Base-by-base conservation (phyloP, 2,797 vertebrate species). In the Hyperoplus immaculatus region DNA sequence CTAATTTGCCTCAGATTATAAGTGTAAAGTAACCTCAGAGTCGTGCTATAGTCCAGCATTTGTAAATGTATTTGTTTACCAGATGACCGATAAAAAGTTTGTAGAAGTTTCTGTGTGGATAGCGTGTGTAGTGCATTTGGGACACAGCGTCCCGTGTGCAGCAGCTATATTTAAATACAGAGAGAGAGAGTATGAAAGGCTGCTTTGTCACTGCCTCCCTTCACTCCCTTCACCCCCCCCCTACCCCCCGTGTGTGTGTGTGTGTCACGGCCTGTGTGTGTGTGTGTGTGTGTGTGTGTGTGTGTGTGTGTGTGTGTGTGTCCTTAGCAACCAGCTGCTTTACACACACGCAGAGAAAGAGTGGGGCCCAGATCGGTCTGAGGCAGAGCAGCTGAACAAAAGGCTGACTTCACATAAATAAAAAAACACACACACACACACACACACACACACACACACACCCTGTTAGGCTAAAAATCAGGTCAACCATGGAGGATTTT, bases 161-260 rank as follows among this genome's bases (percentile, higher is more conserved):
- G 84, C 67, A 75, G 90, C 93, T 94, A 94, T 90, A 94, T 94
- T 94, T 95, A 95, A 93, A 95, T 92, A 79, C 65, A 81, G 5
- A 73, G 45, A 72, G 46, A 60, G 43, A 58, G 45, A 61, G 82
- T 79, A 94, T 95, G 94, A 95, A 95, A 94, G 93, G 91, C 80
- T 77, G 93, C 94, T 95, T 95, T 95, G 94, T 95, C 89, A 88
- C 50, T 41, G 68, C 81, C 78, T 21, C 82, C 77, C 82, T 69
- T 57, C 83, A 6, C 46, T 70, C 46, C 61, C 43, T 43, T 15
- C 51, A 5, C 12, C 3, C 4, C 6, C 43, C 82, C 64, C 60
- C n/a, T n/a, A n/a, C n/a, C n/a, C n/a, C n/a, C n/a, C n/a, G n/a
- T n/a, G n/a, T n/a, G n/a, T n/a, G n/a, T n/a, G n/a, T n/a, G n/a